phyloP scores from a whole-genome alignment of 2,113 vertebrate genomes.

The Ophthalmolycus amberensis region DNA sequence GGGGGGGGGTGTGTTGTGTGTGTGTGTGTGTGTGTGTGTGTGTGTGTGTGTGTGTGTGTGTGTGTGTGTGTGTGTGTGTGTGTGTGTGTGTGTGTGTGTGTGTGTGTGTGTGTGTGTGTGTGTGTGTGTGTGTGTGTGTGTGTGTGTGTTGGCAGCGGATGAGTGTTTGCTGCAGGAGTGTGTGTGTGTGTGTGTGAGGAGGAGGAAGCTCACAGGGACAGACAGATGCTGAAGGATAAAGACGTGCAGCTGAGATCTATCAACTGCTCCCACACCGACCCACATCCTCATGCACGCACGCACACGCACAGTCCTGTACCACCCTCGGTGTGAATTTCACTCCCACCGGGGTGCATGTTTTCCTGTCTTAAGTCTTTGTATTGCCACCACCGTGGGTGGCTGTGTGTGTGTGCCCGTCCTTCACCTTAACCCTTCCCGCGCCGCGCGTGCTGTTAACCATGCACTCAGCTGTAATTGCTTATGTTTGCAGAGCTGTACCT shows the following conservation, averaged over 20 bases:
- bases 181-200: slow-evolving; percentile 24
- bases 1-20: too few species aligned
- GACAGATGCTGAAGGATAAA: slow-evolving; percentile 72
- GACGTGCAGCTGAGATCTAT: slow-evolving; percentile 69
- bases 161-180: not conserved
- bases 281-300: slow-evolving; percentile 33
- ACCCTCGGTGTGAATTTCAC: slow-evolving; percentile 66
- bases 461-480: too few species aligned
- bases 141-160: slow-evolving; percentile 15
- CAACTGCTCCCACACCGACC: slow-evolving; percentile 54
- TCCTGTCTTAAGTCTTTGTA: slow-evolving; percentile 59
- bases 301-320: slow-evolving; percentile 31
- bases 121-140: slow-evolving; percentile 3
- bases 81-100: too few species aligned
- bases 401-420: slow-evolving; percentile 11
- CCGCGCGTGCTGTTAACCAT: too few species aligned
- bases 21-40: slow-evolving; percentile 29
- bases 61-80: slow-evolving; percentile 31
- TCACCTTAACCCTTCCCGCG: too few species aligned
- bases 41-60: slow-evolving; percentile 28
- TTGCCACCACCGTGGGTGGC: slow-evolving; percentile 15
- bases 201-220: slow-evolving; percentile 58
- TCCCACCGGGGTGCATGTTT: slow-evolving; percentile 66
- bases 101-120: slow-evolving; percentile 37
- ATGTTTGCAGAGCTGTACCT: too few species aligned